phyloP scores from a whole-genome alignment of 92 coral and sea anemone species.

The Pocillopora grandis region DNA sequence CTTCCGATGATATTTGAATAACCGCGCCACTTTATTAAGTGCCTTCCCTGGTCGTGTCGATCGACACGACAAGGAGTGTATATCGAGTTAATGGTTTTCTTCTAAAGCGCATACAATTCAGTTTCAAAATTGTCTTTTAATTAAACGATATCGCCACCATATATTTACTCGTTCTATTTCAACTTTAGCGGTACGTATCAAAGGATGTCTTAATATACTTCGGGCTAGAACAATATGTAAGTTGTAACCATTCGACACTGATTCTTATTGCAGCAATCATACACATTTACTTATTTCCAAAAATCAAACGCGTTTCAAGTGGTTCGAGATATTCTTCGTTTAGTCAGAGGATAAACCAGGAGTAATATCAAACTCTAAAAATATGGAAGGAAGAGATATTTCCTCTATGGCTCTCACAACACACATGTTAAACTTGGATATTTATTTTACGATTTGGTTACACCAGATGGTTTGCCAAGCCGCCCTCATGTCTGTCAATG shows the following conservation, averaged over 20 bases:
- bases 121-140: constrained; percentile 23
- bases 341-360: neutral
- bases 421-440: constrained; percentile 43
- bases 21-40: constrained; percentile 29
- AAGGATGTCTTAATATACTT: constrained; percentile 16
- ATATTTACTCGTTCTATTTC: neutral
- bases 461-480: constrained; percentile 44
- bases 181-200: constrained; percentile 15
- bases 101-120: constrained; percentile 2
- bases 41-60: constrained; percentile 17
- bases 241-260: constrained; percentile 22
- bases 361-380: neutral
- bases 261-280: neutral
- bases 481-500: constrained; percentile 49
- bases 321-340: neutral
- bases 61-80: neutral
- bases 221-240: neutral
- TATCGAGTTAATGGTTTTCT: constrained; percentile 12
- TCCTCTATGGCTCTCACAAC: neutral
- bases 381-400: neutral
- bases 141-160: neutral
- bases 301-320: neutral
- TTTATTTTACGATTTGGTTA: constrained; percentile 23
- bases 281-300: neutral
- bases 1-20: constrained; percentile 36